Evolutionary conservation across 2,113 vertebrate genomes (phyloP).

Genomic region (Poecile atricapillus): DNA sequence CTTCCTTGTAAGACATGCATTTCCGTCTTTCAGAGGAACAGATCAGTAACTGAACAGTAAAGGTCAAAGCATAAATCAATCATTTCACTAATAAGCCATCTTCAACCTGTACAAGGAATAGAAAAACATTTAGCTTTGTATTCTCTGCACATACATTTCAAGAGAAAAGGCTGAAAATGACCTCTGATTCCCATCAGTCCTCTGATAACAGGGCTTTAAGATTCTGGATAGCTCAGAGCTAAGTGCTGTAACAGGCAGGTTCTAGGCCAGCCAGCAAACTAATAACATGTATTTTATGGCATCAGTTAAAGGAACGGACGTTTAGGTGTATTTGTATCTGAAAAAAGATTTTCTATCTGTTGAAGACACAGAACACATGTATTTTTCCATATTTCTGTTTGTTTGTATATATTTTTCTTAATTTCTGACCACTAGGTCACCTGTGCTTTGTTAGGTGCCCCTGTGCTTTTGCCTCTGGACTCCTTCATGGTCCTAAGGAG

Average conservation of each 20-base stretch:
- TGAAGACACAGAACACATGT: neutral
- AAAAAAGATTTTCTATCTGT: neutral
- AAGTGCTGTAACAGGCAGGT: neutral
- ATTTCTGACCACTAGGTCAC: neutral
- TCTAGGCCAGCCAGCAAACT: neutral
- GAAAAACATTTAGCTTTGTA: neutral
- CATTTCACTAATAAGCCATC: slow-evolving; percentile 44
- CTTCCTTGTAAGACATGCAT: neutral
- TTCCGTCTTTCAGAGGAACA: slow-evolving; percentile 25
- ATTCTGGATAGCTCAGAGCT: neutral
- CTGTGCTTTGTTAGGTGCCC: neutral
- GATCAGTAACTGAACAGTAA: slow-evolving; percentile 44
- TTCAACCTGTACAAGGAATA: neutral
- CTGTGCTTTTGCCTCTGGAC: neutral
- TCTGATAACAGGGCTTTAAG: neutral
- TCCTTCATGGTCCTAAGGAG: neutral
- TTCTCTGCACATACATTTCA: neutral
- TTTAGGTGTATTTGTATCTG: neutral
- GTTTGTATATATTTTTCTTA: neutral
- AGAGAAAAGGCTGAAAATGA: neutral
- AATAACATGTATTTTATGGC: neutral
- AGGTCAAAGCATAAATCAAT: slow-evolving; percentile 63
- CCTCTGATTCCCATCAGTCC: neutral
- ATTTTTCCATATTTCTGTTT: neutral
- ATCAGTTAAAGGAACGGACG: neutral